phyloP scores from a whole-genome alignment of 2,113 vertebrate genomes.

The Ceratotherium simum region DNA sequence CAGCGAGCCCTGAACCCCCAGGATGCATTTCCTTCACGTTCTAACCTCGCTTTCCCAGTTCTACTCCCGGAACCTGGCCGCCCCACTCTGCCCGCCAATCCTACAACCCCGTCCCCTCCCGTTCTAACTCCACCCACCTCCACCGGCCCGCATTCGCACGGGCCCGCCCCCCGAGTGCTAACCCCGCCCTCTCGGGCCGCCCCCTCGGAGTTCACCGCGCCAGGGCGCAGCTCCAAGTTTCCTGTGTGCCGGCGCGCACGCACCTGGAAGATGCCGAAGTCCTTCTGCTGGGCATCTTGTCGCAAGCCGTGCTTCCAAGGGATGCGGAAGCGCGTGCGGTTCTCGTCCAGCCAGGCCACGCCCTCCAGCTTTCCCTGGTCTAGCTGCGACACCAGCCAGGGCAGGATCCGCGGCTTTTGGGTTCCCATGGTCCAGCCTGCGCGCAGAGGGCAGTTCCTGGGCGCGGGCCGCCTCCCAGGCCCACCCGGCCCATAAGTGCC shows the following conservation, averaged over 20 bases:
- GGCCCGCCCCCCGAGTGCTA: fast-evolving
- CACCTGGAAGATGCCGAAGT: constrained; percentile 92
- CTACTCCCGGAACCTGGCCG: background rate
- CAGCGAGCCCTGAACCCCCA: background rate
- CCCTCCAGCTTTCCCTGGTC: constrained; percentile 88
- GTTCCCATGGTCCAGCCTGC: constrained; percentile 85
- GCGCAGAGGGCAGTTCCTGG: background rate
- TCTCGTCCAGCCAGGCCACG: constrained; percentile 88
- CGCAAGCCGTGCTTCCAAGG: constrained; percentile 94
- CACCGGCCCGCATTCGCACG: background rate
- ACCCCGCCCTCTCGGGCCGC: too few species aligned
- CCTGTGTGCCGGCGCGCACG: fast-evolving
- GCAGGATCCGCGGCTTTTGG: constrained; percentile 89
- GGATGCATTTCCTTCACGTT: background rate
- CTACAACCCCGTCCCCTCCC: background rate
- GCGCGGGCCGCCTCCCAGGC: background rate
- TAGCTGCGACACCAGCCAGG: constrained; percentile 89
- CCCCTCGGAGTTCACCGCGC: background rate
- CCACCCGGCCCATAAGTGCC: background rate
- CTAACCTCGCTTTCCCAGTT: background rate
- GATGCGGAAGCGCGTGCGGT: constrained; percentile 87
- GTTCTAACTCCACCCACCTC: background rate
- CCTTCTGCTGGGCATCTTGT: constrained; percentile 87
- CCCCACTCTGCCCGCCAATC: background rate
- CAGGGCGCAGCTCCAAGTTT: fast-evolving